These are phyloP conservation scores for Abrostola triplasia DNA, from an alignment of 2,888 invertebrate genomes.

Conservation along the genomic window DNA sequence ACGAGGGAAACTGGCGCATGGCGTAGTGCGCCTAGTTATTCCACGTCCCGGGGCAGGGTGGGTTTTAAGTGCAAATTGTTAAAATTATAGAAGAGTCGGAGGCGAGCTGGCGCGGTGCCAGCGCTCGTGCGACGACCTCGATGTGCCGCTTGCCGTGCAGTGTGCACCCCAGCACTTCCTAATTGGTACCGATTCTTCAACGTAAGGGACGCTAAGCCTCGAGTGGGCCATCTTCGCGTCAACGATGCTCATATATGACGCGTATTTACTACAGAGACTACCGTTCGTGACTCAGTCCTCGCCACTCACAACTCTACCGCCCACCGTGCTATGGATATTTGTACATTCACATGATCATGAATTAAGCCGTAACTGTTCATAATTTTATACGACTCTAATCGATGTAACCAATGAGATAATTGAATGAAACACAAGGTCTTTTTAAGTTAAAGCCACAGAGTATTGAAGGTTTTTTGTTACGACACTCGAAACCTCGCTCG, in stretches of 20 bases:
- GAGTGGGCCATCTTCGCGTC: slow-evolving; percentile 54
- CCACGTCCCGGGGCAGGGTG: slow-evolving; percentile 42
- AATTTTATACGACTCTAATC: slow-evolving; percentile 61
- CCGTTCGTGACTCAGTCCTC: slow-evolving; percentile 57
- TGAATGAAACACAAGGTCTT: slow-evolving; percentile 59
- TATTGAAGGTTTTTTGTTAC: slow-evolving; percentile 61
- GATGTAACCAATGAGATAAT: slow-evolving; percentile 64
- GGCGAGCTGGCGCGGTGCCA: slow-evolving; percentile 73
- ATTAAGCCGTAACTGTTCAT: slow-evolving; percentile 62
- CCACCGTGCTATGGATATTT: slow-evolving; percentile 44
- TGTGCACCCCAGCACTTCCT: slow-evolving; percentile 60
- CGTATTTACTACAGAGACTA: slow-evolving; percentile 44
- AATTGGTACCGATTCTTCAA: slow-evolving; percentile 70
- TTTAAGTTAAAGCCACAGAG: slow-evolving; percentile 42
- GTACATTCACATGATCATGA: slow-evolving; percentile 62
- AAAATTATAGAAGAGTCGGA: slow-evolving; percentile 72
- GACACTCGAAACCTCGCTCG: slow-evolving; percentile 70
- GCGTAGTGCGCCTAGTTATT: slow-evolving; percentile 23
- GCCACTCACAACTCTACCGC: slow-evolving; percentile 46
- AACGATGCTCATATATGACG: slow-evolving; percentile 49
- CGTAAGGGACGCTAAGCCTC: slow-evolving; percentile 23
- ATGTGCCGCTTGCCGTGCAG: slow-evolving; percentile 49
- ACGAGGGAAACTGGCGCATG: slow-evolving; percentile 14
- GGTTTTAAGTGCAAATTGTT: slow-evolving; percentile 72
- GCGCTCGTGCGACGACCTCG: slow-evolving; percentile 70